Evolutionary conservation across 2,797 vertebrate genomes (phyloP).

Genomic region (Tapirus indicus): DNA sequence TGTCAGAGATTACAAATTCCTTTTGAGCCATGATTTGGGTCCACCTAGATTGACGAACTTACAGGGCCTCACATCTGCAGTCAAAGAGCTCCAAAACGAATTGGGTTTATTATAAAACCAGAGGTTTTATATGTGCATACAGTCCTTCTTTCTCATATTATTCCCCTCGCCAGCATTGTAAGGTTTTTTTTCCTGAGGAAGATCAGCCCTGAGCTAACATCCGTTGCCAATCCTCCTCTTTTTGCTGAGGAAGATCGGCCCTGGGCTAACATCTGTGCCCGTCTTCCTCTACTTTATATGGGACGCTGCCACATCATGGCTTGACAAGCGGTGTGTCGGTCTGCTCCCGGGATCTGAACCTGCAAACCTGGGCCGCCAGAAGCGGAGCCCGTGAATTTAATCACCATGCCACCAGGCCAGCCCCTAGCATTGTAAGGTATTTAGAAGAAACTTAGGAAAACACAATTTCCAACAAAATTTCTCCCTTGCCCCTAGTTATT

Average conservation of each 20-base stretch:
- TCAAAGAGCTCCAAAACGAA: neutral
- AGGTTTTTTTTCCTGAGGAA: neutral
- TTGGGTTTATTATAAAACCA: conserved; percentile 11
- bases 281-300: no score
- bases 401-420: no score
- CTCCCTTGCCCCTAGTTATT: neutral
- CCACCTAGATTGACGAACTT: neutral
- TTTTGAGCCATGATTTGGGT: neutral
- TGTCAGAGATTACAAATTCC: neutral
- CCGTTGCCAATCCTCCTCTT: no score
- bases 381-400: no score
- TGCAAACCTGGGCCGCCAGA: no score
- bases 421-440: neutral
- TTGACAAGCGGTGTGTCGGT: no score
- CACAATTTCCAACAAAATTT: neutral
- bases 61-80: neutral
- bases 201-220: no score
- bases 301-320: no score
- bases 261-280: no score
- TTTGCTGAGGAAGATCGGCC: no score
- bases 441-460: neutral
- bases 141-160: neutral
- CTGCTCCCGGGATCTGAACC: no score
- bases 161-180: neutral
- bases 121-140: neutral